Percentiles rank a stretch among this genome's conserved stretches.
phyloP scores from a whole-genome alignment of 1,140 invertebrate species.

The Drosophila parvula region DNA sequence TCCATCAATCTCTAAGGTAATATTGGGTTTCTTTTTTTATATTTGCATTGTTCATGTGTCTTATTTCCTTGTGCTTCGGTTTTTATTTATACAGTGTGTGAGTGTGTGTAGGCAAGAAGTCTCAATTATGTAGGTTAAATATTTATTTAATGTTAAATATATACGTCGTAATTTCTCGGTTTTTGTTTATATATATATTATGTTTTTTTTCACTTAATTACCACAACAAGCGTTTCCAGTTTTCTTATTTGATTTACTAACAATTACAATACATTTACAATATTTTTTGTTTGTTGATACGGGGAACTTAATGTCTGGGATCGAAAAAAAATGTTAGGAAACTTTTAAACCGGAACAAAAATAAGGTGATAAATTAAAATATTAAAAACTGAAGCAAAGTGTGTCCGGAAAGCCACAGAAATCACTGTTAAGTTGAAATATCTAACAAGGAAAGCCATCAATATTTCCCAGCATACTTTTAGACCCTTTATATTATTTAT shows the following conservation, averaged over 20 bases:
- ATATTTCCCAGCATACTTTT: neutral
- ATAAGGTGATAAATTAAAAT: too few relatives aligned
- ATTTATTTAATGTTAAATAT: constrained; percentile 41
- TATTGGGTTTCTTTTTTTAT: constrained; percentile 25
- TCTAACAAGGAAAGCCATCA: too few relatives aligned
- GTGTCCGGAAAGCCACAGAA: neutral
- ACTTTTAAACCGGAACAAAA: neutral
- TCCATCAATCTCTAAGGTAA: constrained; percentile 58
- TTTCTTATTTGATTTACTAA: constrained; percentile 81
- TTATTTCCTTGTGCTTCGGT: constrained; percentile 38
- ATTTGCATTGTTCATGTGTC: constrained; percentile 33
- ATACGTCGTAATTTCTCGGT: constrained; percentile 25
- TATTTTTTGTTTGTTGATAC: constrained; percentile 15
- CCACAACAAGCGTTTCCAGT: constrained; percentile 81
- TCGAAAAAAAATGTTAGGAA: constrained; percentile 5
- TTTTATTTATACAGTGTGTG: constrained; percentile 63
- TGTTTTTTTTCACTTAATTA: constrained; percentile 60
- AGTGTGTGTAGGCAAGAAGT: constrained; percentile 54
- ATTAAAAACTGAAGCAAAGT: neutral
- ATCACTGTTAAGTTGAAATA: neutral
- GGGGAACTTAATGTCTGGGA: constrained; percentile 8
- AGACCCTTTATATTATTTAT: neutral
- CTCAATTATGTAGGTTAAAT: constrained; percentile 70
- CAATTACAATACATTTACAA: constrained; percentile 75
- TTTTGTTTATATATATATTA: constrained; percentile 21